Percentiles rank a stretch among this genome's conserved stretches.
Evolutionary conservation across 2,797 vertebrate genomes (phyloP).

Genomic region (Sebastes nivosus): DNA sequence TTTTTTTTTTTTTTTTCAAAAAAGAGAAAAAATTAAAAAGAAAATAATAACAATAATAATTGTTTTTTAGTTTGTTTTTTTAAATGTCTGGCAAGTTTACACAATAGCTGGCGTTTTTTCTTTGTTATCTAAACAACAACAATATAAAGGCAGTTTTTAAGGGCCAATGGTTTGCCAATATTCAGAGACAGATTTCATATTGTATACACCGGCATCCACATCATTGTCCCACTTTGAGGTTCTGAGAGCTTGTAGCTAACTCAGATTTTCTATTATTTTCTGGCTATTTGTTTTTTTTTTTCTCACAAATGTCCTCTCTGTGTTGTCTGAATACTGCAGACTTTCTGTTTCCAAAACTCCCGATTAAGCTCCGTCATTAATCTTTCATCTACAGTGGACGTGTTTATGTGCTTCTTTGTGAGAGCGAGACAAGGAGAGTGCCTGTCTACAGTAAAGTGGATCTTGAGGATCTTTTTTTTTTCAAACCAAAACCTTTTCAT

Average conservation of each 20-base stretch:
- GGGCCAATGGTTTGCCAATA: neutral
- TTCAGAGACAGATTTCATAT: neutral
- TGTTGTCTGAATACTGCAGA: slow-evolving; percentile 16
- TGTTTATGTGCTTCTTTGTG: slow-evolving; percentile 23
- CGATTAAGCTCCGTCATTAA: slow-evolving; percentile 33
- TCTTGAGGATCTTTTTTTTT: slow-evolving; percentile 7
- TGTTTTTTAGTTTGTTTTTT: too few species aligned
- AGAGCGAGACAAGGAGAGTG: slow-evolving; percentile 1
- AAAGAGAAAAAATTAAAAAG: neutral
- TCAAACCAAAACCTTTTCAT: slow-evolving; percentile 31
- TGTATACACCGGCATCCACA: neutral
- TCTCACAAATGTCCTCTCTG: neutral
- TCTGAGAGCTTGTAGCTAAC: neutral
- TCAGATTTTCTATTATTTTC: neutral
- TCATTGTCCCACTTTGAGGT: neutral
- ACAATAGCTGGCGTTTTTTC: neutral
- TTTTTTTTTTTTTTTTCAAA: too few species aligned
- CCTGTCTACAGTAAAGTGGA: slow-evolving; percentile 19
- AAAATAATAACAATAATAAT: neutral
- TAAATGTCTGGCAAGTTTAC: too few species aligned
- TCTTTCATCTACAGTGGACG: slow-evolving; percentile 16
- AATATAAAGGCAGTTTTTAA: neutral
- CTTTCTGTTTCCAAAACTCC: slow-evolving; percentile 15
- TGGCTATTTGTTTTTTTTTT: neutral
- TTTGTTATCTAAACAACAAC: neutral